Evolutionary conservation across 23 tunicate species (phyloP), one percentile per base, ranked within the genome.

Genomic region (Phallusia fumigata): DNA sequence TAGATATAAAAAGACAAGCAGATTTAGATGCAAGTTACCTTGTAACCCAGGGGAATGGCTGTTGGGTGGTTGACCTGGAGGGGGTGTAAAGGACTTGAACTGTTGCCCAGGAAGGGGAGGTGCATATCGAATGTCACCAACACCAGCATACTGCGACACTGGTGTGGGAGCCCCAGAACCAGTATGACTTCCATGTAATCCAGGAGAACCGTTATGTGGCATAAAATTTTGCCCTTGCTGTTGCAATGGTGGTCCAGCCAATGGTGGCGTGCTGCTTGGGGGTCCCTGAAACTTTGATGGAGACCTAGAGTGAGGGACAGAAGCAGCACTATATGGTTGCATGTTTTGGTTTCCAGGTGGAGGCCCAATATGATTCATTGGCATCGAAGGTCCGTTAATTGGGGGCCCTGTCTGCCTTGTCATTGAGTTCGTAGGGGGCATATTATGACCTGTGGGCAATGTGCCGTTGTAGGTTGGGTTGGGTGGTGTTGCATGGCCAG

Each of bases 71-170:
- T 74, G 78, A 3, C 40, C 44, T 28, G 78, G 78, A 3, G 78
- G 78, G 12, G 78, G 78, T 21, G 78, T 74, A 33, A 74, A 33
- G 3, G 78, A 74, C 30, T 74, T 74, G n/a, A 74, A 33, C 10
- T 35, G 81, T 30, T 77, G 81, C 3, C 81, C 81, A 19, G 81
- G 58, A 28, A 77, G 36, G 8, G 81, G 81, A 30, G 81, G 36
- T 22, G 74, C 28, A 24, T 58, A 58, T 3, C 69, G 69, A 58
- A 58, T 24, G 26, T 58, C 69, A 58, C 28, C 69, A 58, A 58
- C 16, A 13, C 69, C 69, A 21, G 15, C 69, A 58, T 74, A 34
- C 13, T 31, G 34, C 0, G 36, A 32, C 12, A 15, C 30, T 74
- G 77, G n/a, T 11, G 34, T 13, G 22, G 77, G 35, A 21, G 13